Evolutionary conservation across 2,113 vertebrate genomes (phyloP).

Genomic region (Pao palembangensis): DNA sequence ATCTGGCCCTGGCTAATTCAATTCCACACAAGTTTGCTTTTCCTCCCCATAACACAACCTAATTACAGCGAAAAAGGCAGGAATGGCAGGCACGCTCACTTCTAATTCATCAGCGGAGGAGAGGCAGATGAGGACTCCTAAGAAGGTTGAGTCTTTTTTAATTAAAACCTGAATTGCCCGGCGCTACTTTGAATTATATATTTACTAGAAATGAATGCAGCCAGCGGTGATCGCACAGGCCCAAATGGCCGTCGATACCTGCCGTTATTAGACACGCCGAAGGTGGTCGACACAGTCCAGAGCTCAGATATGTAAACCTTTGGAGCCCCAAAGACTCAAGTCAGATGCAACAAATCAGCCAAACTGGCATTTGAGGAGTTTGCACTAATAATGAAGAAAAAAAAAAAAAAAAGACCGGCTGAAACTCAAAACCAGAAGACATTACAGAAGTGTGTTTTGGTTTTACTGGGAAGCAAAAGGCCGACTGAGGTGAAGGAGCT

Average conservation of each 20-base stretch:
- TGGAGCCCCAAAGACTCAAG: conserved; percentile 54
- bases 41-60: conserved; percentile 71
- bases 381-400: too few species aligned
- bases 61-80: conserved; percentile 66
- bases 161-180: conserved; percentile 74
- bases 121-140: conserved; percentile 58
- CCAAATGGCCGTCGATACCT: conserved; percentile 66
- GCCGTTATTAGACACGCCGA: conserved; percentile 62
- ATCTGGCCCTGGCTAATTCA: conserved; percentile 73
- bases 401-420: too few species aligned
- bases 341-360: conserved; percentile 18
- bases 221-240: conserved; percentile 61
- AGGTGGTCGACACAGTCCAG: conserved; percentile 49
- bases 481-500: too few species aligned
- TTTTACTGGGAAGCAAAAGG: too few species aligned
- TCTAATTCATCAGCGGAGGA: conserved; percentile 69
- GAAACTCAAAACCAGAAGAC: too few species aligned
- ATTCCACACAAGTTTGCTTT: conserved; percentile 71
- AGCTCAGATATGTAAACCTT: conserved; percentile 32
- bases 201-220: conserved; percentile 68
- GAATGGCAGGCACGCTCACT: conserved; percentile 61
- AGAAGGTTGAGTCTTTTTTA: conserved; percentile 71
- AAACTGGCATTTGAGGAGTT: conserved; percentile 34
- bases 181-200: conserved; percentile 72
- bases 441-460: too few species aligned